Percentiles rank a stretch among this genome's conserved stretches.
Conservation (phyloP, 2,113 vertebrate genomes). For the Budorcas taxicolor region DNA sequence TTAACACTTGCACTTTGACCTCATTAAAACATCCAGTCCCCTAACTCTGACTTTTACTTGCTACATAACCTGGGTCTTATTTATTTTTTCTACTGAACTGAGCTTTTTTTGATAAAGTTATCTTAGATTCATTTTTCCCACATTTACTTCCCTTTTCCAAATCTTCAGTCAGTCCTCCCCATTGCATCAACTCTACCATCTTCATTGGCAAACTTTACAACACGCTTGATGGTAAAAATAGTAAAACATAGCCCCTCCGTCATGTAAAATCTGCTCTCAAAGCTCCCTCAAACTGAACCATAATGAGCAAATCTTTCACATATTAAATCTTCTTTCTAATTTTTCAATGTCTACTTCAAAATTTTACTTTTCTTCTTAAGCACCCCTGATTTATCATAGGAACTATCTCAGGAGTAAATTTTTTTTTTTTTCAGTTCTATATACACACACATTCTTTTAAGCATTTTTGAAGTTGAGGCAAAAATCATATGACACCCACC, state of each 20-base stretch:
- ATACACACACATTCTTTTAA: neutral
- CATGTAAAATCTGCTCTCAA: neutral
- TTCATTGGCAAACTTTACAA: neutral
- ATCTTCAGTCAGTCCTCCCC: neutral
- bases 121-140: neutral
- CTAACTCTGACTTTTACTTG: neutral
- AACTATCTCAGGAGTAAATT: neutral
- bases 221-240: neutral
- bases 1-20: neutral
- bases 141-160: neutral
- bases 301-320: neutral
- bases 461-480: neutral
- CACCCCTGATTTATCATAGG: neutral
- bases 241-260: neutral
- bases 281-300: neutral
- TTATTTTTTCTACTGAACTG: neutral
- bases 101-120: neutral
- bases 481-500: neutral
- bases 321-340: neutral
- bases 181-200: neutral
- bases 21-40: neutral
- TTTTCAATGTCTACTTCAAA: neutral
- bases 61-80: neutral
- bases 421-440: neutral
- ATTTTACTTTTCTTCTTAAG: neutral